A percentile compares a stretch with the other conserved stretches of the same genome.
phyloP scores from a whole-genome alignment of 1,140 invertebrate genomes.

The Anagrus nilaparvatae region DNA sequence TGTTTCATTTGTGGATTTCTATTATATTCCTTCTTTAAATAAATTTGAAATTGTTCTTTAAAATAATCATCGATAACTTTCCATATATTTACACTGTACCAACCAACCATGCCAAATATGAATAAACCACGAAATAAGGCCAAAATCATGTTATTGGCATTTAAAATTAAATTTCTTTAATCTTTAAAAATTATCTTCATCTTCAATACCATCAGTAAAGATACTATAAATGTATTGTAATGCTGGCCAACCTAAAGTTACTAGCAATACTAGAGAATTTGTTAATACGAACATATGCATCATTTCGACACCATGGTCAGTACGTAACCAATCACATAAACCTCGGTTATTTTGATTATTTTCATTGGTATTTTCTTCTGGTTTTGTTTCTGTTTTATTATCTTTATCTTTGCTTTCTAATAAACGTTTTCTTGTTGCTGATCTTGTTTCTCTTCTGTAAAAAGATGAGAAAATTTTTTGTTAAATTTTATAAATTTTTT shows the following conservation, averaged over 20 bases:
- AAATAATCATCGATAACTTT: conserved; percentile 46
- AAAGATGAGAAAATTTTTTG: neutral
- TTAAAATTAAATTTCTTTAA: no score
- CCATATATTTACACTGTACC: conserved; percentile 44
- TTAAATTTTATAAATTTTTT: no score
- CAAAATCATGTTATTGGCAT: conserved; percentile 46
- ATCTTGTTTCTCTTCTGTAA: conserved; percentile 10
- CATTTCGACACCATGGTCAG: conserved; percentile 45
- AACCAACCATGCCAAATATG: conserved; percentile 36
- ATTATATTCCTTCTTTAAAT: conserved; percentile 35
- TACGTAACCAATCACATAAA: conserved; percentile 47
- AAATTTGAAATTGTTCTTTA: conserved; percentile 41
- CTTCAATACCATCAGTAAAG: no score
- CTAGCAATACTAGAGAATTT: conserved; percentile 45
- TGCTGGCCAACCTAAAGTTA: conserved; percentile 48
- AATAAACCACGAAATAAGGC: conserved; percentile 41
- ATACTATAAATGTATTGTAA: no score
- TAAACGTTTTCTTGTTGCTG: conserved; percentile 10
- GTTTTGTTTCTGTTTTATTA: conserved; percentile 9
- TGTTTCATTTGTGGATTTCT: conserved; percentile 34
- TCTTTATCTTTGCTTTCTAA: conserved; percentile 20
- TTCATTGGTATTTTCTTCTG: neutral
- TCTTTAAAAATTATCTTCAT: no score
- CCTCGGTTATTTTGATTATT: conserved; percentile 33
- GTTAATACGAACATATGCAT: conserved; percentile 49